Base-by-base conservation (phyloP, 1,140 invertebrate species). In the Theocolax elegans region DNA sequence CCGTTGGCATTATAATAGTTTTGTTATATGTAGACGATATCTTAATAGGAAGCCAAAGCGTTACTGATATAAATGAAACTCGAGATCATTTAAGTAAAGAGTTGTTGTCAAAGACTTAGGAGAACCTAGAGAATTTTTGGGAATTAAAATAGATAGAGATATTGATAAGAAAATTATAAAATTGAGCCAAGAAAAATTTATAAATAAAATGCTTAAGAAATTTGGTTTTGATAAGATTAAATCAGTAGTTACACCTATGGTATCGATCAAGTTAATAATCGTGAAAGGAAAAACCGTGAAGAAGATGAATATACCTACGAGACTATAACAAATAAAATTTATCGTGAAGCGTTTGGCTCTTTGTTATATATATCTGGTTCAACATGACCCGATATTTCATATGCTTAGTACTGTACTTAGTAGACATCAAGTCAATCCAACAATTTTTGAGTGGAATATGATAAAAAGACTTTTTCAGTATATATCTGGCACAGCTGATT, bases 11-110 rank as follows among this genome's bases (percentile, higher is more conserved):
- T 19, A 48, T 75, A 67, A 72, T 73, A 29, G 69, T 51, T 21
- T 27, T 53, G 35, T 15, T 58, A 21, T n/a, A n/a, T n/a, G n/a
- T n/a, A n/a, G n/a, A n/a, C n/a, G n/a, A 23, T 67, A 31, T 65
- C 74, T 66, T 21, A 75, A 46, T 40, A 40, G n/a, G 3, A 17
- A 13, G 8, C 19, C 4, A 23, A 2, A 4, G 7, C 8, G 4
- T 7, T 23, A 51, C 67, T 78, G 23, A 81, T 78, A 67, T 75
- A 79, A 10, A 71, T 81, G 15, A 82, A 79, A 38, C 79, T 8
- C 6, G 2, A 25, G 7, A 23, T 13, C 19, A 51, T 23, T 21
- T 66, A 27, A n/a, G 31, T 31, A 25, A 66, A n/a, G 17, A 49
- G 3, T 42, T 66, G 2, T 13, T 40, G n/a, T 9, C 49, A 4